Conservation (phyloP, 1,140 invertebrate genomes). For the Papilio aristodemus region DNA sequence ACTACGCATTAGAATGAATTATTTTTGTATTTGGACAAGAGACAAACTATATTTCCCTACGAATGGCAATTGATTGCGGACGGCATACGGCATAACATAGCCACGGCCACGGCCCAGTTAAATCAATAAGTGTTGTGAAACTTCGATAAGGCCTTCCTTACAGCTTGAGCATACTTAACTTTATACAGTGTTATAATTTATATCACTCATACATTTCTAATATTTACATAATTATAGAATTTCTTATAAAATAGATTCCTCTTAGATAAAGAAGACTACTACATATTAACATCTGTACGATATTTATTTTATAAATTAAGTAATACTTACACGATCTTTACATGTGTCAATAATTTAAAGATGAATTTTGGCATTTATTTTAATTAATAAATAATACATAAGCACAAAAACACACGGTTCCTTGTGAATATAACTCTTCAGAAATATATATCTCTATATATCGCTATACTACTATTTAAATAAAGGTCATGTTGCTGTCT, state of each 20-base stretch:
- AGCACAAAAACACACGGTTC: too few species aligned
- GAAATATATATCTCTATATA: too few species aligned
- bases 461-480: too few species aligned
- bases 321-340: not conserved
- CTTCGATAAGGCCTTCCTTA: constrained; percentile 10
- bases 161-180: not conserved
- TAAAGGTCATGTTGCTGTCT: too few species aligned
- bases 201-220: not conserved
- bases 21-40: not conserved
- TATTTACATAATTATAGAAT: too few species aligned
- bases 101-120: not conserved
- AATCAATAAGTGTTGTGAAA: constrained; percentile 29
- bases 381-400: not conserved
- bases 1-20: not conserved
- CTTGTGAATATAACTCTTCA: too few species aligned
- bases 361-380: constrained; percentile 9
- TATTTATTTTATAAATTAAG: too few species aligned
- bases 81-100: constrained; percentile 30
- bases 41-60: constrained; percentile 5
- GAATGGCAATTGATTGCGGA: constrained; percentile 17
- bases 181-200: not conserved
- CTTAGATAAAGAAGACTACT: too few species aligned
- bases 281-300: too few species aligned
- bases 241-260: too few species aligned
- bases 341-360: not conserved